Base-by-base conservation (phyloP, 30 jellyfish, hydroid and myxozoan species). In the Aurelia aurita region DNA sequence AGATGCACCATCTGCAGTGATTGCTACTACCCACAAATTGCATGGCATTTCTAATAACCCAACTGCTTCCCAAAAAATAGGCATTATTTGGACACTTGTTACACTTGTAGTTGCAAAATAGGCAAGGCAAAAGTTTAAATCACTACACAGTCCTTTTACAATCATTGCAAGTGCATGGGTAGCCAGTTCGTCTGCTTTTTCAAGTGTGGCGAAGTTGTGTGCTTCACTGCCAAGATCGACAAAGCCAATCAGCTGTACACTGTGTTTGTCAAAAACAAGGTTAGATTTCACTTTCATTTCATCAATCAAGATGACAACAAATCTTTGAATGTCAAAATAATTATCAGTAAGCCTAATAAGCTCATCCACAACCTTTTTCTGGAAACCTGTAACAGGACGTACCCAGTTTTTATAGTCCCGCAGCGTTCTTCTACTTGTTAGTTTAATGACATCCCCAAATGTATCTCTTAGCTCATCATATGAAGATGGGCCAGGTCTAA, bases 391-490 rank as follows among this genome's bases (percentile, higher is more conserved):
- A 57, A 65, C 59, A 34, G 91, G 90, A 43, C 82, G 80, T 53
- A 87, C 49, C 67, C 65, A 69, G 61, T 87, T 87, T 69, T 70
- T 87, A 46, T 87, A 87, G 74, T 77, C 96, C 61, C 87, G 62
- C 39, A 76, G 35, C 27, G 87, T 78, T 58, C 96, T 76, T 28
- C 80, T 27, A 31, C 91, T 87, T 39, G 90, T 91, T 43, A 87
- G 61, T 25, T 12, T 34, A 15, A 86, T 25, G 35, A 76, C 76
- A 27, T 66, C 58, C 28, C 64, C 81, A 69, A 69, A 69, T 18
- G 88, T 49, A 27, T 64, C 72, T 69, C 88, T 80, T 5, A 49
- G 61, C 74, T 80, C 77, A 35, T 80, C 87, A 51, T 80, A 80
- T 34, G 91, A 72, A 5, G 91, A 44, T 63, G 87, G n/a, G n/a